phyloP scores from a whole-genome alignment of 2,797 vertebrate species.

The Rhinoraja longicauda region DNA sequence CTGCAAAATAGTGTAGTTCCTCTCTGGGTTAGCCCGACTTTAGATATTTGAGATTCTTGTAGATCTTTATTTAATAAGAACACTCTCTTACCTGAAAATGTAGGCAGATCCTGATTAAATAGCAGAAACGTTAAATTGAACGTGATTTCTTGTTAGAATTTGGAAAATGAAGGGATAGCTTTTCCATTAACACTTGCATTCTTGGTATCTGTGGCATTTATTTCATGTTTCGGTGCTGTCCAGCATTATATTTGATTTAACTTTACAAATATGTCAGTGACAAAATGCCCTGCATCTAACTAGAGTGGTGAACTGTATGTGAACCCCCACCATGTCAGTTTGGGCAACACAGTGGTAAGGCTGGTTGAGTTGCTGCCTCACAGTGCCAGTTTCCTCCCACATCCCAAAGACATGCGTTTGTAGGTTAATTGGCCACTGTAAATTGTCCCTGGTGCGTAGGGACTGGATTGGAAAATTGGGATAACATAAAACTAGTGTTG shows the following conservation, averaged over 20 bases:
- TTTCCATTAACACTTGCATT: not conserved
- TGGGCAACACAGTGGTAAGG: no score
- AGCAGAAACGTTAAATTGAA: conserved; percentile 68
- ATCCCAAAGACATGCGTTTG: no score
- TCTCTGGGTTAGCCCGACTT: conserved; percentile 72
- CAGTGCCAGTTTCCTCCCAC: no score
- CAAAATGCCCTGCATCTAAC: not conserved
- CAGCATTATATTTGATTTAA: no score
- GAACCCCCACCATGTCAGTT: no score
- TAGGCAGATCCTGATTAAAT: conserved; percentile 77
- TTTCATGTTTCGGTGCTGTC: not conserved
- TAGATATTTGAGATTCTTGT: conserved; percentile 83
- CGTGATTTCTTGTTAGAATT: conserved; percentile 54
- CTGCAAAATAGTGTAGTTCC: conserved; percentile 48
- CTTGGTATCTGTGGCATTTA: not conserved
- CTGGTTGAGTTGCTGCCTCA: no score
- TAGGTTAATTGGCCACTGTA: no score
- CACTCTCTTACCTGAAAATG: conserved; percentile 76
- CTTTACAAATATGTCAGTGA: not conserved
- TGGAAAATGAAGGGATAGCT: not conserved
- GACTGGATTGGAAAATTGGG: no score
- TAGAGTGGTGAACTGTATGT: not conserved
- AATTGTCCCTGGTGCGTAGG: no score
- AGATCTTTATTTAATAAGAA: conserved; percentile 88
- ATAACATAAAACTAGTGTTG: no score